Evolutionary conservation across 2,113 vertebrate genomes (phyloP), one percentile per base, ranked within the genome.

Genomic region (Otis tarda): DNA sequence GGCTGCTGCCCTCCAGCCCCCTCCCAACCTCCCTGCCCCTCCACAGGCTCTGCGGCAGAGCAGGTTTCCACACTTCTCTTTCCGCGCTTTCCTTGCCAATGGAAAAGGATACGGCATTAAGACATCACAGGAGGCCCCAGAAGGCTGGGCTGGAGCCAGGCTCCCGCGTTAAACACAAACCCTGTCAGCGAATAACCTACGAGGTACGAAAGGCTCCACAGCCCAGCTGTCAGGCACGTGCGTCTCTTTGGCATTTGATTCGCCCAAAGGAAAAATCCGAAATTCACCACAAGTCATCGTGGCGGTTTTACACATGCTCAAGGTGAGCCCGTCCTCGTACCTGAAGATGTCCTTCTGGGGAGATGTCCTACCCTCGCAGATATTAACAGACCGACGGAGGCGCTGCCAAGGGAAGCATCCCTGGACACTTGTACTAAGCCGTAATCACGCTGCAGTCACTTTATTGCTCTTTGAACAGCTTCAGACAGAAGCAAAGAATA

Each of bases 331-430:
- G 10, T 47, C 47, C 56, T 4, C 28, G 25, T 43, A 25, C 37
- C 31, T 28, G 13, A 35, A 56, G 52, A 28, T 2, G 45, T 30
- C 6, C 43, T n/a, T 28, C 12, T 2, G 4, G 33, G 60, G 19
- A 24, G 2, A 0, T 1, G 3, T 31, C n/a, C 61, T 90, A 83
- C 24, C 41, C 50, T 65, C 2, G 0, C 18, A 30, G 56, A 14
- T 41, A 14, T 55, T 10, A 50, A 9, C 41, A 28, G 24, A 20
- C 24, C 10, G 2, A 43, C 0, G 0, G 73, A 52, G 1, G 4
- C 2, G 4, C 63, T 71, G 78, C 79, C 59, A 22, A 12, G 30
- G 63, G 28, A 25, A 83, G 37, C 31, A 16, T 37, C 59, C 64
- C 77, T 21, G 61, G 73, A 2, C 6, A 10, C 9, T 69, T n/a